A percentile compares a stretch with the other conserved stretches of the same genome.
Conservation (phyloP, 2,113 vertebrate genomes). For the Amphiprion ocellaris region DNA sequence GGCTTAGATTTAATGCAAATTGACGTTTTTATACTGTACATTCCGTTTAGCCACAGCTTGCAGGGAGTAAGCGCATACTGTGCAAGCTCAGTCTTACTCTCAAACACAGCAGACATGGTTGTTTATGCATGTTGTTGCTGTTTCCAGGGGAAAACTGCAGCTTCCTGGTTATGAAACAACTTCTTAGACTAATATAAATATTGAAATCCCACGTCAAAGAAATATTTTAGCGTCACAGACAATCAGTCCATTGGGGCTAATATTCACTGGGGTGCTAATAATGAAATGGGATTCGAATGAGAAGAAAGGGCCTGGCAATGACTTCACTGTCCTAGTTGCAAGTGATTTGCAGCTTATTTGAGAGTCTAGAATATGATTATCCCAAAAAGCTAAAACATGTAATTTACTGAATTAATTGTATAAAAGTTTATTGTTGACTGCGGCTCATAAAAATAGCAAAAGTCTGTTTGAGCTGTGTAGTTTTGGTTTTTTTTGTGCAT, state of each 20-base stretch:
- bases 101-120: neutral
- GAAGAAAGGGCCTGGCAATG: slow-evolving; percentile 7
- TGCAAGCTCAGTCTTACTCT: neutral
- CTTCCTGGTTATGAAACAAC: slow-evolving; percentile 6
- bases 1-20: slow-evolving; percentile 10
- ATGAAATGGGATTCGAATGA: slow-evolving; percentile 40
- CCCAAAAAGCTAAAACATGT: neutral
- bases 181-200: neutral
- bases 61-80: neutral
- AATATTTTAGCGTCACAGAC: slow-evolving; percentile 2
- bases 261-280: slow-evolving; percentile 29
- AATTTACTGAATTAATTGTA: neutral
- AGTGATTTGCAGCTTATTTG: slow-evolving; percentile 56
- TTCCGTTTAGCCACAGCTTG: neutral
- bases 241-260: slow-evolving; percentile 17
- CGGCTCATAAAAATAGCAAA: neutral
- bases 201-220: neutral
- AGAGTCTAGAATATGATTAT: neutral
- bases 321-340: slow-evolving; percentile 50
- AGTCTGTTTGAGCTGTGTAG: neutral
- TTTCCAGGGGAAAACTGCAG: slow-evolving; percentile 15
- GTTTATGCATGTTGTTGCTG: slow-evolving; percentile 22
- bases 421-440: neutral
- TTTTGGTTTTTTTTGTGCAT: neutral
- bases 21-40: neutral